A percentile compares a stretch with the other conserved stretches of the same genome.
Evolutionary conservation across 1,140 invertebrate species (phyloP).

Genomic region (Drosophila eugracilis): DNA sequence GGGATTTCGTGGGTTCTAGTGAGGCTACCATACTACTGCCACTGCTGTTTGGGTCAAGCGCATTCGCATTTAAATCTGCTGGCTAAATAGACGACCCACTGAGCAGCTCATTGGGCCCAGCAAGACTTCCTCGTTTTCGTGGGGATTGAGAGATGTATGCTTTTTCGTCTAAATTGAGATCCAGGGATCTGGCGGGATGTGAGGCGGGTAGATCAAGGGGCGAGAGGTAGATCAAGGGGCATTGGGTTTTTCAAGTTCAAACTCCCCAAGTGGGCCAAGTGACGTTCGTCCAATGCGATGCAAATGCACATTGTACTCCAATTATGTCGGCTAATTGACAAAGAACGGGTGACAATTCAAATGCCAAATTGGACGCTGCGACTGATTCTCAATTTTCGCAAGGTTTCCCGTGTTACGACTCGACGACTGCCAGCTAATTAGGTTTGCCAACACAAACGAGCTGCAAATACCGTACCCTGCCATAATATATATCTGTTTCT

Average conservation of each 20-base stretch:
- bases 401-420: conserved; percentile 28
- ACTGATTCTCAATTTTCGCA: conserved; percentile 34
- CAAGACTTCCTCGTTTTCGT: conserved; percentile 76
- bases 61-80: conserved; percentile 72
- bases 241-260: conserved; percentile 58
- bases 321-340: conserved; percentile 69
- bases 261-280: conserved; percentile 61
- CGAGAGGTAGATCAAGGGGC: too few species aligned
- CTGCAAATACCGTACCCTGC: conserved; percentile 1
- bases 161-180: conserved; percentile 26
- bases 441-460: conserved; percentile 50
- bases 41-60: conserved; percentile 74
- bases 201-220: neutral
- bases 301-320: conserved; percentile 71
- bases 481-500: conserved; percentile 29
- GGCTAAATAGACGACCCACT: conserved; percentile 65
- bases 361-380: conserved; percentile 51
- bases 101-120: conserved; percentile 62
- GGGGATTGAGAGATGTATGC: conserved; percentile 22
- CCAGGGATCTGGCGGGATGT: conserved; percentile 3
- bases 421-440: conserved; percentile 65
- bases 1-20: conserved; percentile 9
- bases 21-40: conserved; percentile 6
- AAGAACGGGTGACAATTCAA: conserved; percentile 75
- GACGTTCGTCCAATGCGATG: conserved; percentile 36